Percentiles rank a stretch among this genome's conserved stretches.
Conservation (phyloP, 2,888 invertebrate species). For the Spicauda simplicius region DNA sequence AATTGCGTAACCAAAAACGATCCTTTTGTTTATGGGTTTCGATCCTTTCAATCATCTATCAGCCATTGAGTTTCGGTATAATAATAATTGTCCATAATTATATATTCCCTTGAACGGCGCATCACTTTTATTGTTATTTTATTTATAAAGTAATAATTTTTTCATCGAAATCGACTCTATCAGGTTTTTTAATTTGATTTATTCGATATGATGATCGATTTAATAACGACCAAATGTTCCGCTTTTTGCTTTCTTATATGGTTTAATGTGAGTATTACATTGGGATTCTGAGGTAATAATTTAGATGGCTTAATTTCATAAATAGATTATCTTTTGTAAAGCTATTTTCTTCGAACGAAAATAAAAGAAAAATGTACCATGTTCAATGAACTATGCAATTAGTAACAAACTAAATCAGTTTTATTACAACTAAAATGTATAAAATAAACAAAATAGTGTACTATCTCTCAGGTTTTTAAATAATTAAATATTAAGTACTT, state of each 20-base stretch:
- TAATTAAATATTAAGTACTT: no score
- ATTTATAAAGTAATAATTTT: conserved; percentile 85
- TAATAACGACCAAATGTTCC: conserved; percentile 78
- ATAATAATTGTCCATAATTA: conserved; percentile 85
- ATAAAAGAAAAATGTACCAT: background rate
- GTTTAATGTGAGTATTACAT: conserved; percentile 26
- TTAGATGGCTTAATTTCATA: conserved; percentile 3
- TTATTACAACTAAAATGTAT: no score
- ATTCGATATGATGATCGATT: conserved; percentile 84
- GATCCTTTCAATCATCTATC: conserved; percentile 85
- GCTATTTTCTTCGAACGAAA: background rate
- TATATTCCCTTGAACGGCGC: conserved; percentile 81
- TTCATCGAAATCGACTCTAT: conserved; percentile 78
- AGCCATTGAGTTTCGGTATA: conserved; percentile 81
- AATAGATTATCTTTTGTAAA: background rate
- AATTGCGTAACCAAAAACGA: conserved; percentile 81
- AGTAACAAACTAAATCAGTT: no score
- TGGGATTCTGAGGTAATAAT: conserved; percentile 37
- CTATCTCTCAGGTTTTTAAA: no score
- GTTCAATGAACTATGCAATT: no score
- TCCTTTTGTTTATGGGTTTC: conserved; percentile 82
- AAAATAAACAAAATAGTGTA: no score
- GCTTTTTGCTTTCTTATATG: conserved; percentile 51
- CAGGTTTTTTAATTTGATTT: conserved; percentile 83
- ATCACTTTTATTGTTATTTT: conserved; percentile 85